Evolutionary conservation across 1,140 invertebrate genomes (phyloP), one percentile per base, ranked within the genome.

Genomic region (Spodoptera litura): DNA sequence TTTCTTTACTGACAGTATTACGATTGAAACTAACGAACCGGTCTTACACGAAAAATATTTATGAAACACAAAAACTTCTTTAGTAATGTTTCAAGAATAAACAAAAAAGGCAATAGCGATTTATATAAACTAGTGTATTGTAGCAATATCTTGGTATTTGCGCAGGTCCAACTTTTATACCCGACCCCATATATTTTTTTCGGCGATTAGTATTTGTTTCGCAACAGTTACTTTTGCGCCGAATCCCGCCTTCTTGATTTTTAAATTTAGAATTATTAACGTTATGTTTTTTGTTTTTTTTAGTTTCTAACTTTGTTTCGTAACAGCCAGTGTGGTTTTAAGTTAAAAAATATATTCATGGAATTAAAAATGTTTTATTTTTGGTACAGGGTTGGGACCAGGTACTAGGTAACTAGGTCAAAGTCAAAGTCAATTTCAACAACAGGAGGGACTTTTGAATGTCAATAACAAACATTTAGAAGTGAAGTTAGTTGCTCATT

Each of bases 151-250:
- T 59, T 61, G 5, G 25, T 27, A 12, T 61, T 61, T 13, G 25
- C 27, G 4, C 58, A 11, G 12, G 13, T 61, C 58, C 11, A 13
- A 15, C 38, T 44, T 20, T 56, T 61, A 61, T 61, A n/a, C 13
- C 58, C 27, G 11, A 27, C 11, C 58, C 58, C 58, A 61, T 61
- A 61, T 61, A 56, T 56, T 31, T 61, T 27, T 61, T 61, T 59
- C 3, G 3, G 27, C 58, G 58, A 61, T 61, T 61, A 61, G 58
- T 35, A 61, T 61, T 61, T 61, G 58, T 61, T 61, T 61, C 58
- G 58, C 58, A 6, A 56, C 27, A 11, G 58, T 31, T 61, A 5
- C 27, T 61, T 35, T 61, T 6, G 38, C 4, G 38, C 38, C 38
- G 6, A 61, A 10, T 4, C 25, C 31, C 4, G 27, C 4, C 27